phyloP scores from a whole-genome alignment of 2,797 vertebrate genomes.

The Florisuga fusca region DNA sequence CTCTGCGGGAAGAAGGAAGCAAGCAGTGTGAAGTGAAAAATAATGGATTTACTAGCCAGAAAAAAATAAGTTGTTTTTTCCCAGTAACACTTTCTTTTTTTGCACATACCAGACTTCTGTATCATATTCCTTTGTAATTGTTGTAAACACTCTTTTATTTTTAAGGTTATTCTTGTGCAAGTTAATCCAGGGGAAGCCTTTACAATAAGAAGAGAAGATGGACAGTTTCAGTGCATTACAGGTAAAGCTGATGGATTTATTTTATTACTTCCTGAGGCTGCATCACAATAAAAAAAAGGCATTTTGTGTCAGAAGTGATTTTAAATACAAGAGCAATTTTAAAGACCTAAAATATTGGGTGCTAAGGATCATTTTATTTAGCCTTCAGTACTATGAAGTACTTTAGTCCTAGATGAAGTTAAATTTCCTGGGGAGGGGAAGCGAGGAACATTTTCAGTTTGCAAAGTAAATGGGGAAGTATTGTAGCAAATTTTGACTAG shows the following conservation, averaged over 20 bases:
- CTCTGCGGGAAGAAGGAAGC: background rate
- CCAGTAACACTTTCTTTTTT: background rate
- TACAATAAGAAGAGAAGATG: conserved; percentile 99
- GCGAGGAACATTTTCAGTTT: background rate
- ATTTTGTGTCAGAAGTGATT: background rate
- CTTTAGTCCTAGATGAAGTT: background rate
- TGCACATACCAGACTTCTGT: background rate
- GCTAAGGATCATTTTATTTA: background rate
- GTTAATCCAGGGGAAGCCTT: conserved; percentile 99
- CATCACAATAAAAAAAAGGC: background rate
- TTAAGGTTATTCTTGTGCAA: conserved; percentile 98
- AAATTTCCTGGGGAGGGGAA: background rate
- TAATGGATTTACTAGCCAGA: background rate
- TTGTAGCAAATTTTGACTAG: background rate
- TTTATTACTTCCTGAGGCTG: background rate
- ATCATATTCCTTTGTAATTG: conserved; percentile 18
- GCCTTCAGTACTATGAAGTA: background rate
- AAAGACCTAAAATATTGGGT: background rate
- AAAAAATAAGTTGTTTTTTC: background rate
- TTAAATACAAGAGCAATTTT: background rate
- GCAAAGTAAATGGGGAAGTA: background rate
- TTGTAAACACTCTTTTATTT: conserved; percentile 70
- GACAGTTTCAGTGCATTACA: conserved; percentile 98
- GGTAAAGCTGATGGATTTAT: conserved; percentile 81
- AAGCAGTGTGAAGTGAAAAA: conserved; percentile 9